A percentile compares a stretch with the other conserved stretches of the same genome.
Evolutionary conservation across 1,140 invertebrate species (phyloP).

Genomic region (Drosophila willistoni): DNA sequence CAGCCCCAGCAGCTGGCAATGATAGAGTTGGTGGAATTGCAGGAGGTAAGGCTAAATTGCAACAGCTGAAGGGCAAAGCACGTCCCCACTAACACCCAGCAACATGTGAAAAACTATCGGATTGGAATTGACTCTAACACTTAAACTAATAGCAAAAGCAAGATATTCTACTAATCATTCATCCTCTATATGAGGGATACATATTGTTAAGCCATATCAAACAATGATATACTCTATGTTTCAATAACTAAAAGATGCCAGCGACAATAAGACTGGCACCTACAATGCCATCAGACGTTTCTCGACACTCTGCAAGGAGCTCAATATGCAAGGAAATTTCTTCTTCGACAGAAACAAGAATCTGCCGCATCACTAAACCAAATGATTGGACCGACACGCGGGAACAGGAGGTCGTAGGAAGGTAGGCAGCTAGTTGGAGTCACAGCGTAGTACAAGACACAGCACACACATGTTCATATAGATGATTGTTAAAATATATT

Average conservation of each 20-base stretch:
- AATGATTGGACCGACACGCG: neutral
- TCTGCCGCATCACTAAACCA: conserved; percentile 62
- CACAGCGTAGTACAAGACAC: conserved; percentile 32
- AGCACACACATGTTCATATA: conserved; percentile 32
- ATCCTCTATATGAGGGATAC: conserved; percentile 42
- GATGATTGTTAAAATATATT: conserved; percentile 31
- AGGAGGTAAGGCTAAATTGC: conserved; percentile 62
- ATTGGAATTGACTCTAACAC: conserved; percentile 39
- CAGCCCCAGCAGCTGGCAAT: neutral
- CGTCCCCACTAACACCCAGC: conserved; percentile 64
- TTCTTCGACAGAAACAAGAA: conserved; percentile 81
- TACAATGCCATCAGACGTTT: conserved; percentile 75
- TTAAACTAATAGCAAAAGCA: conserved; percentile 13
- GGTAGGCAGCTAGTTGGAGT: neutral
- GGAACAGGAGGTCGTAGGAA: neutral
- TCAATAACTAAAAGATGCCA: conserved; percentile 54
- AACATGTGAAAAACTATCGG: conserved; percentile 7
- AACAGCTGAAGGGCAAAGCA: conserved; percentile 45
- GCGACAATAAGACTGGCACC: conserved; percentile 45
- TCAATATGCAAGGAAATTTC: conserved; percentile 73
- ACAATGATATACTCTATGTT: conserved; percentile 54
- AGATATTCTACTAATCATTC: conserved; percentile 28
- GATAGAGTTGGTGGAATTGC: conserved; percentile 17
- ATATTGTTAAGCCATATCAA: conserved; percentile 31
- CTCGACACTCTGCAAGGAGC: conserved; percentile 81